A percentile compares a stretch with the other conserved stretches of the same genome.
phyloP scores from a whole-genome alignment of 2,888 invertebrate genomes.

The Punctoribates punctum region DNA sequence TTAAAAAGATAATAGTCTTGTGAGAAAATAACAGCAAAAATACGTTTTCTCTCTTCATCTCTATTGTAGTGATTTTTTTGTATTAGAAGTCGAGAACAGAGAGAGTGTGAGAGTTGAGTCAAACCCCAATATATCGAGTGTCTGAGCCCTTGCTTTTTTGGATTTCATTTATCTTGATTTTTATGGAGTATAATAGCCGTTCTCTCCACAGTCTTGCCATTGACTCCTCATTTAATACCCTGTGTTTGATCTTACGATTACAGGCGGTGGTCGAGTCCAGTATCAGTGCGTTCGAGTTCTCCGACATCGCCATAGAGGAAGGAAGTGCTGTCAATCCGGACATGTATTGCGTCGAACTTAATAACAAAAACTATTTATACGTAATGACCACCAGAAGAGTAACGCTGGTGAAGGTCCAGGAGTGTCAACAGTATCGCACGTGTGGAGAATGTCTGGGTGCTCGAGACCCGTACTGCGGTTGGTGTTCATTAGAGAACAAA shows the following conservation, averaged over 20 bases:
- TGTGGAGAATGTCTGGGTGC: slow-evolving; percentile 88
- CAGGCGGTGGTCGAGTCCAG: slow-evolving; percentile 71
- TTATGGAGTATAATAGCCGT: too few relatives aligned
- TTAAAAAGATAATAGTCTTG: background rate
- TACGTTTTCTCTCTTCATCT: background rate
- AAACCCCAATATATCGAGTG: background rate
- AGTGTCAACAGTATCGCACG: slow-evolving; percentile 83
- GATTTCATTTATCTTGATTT: slow-evolving; percentile 36
- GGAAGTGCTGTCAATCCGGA: slow-evolving; percentile 79
- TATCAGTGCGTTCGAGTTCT: slow-evolving; percentile 73
- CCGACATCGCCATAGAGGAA: slow-evolving; percentile 77
- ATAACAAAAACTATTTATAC: slow-evolving; percentile 68
- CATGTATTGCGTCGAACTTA: slow-evolving; percentile 83
- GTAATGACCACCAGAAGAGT: slow-evolving; percentile 86
- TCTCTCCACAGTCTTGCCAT: background rate
- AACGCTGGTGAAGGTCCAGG: slow-evolving; percentile 89
- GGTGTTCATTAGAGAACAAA: slow-evolving; percentile 94
- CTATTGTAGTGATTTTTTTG: background rate
- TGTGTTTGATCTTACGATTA: background rate
- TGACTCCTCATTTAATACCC: background rate
- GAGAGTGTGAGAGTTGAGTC: background rate
- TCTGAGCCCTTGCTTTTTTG: background rate
- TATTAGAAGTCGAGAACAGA: background rate
- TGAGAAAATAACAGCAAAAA: background rate
- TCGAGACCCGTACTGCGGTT: slow-evolving; percentile 94